phyloP scores from a whole-genome alignment of 2,888 invertebrate species.

The Glaucopsyche alexis region DNA sequence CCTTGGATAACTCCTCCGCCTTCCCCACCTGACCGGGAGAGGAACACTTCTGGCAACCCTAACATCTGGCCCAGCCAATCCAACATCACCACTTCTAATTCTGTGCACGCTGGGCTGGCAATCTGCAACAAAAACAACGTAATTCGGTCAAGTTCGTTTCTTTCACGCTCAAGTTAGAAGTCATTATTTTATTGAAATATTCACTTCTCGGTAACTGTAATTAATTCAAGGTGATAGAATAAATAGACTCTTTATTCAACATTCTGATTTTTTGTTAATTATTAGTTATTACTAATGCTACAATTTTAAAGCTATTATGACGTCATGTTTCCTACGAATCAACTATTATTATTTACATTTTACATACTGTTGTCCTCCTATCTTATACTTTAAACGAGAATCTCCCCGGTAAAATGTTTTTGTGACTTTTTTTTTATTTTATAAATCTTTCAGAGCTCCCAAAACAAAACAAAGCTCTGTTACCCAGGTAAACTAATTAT shows the following conservation, averaged over 20 bases:
- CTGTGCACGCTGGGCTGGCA: slow-evolving; percentile 96
- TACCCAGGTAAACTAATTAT: too few species aligned
- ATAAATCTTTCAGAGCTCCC: too few species aligned
- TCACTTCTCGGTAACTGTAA: slow-evolving; percentile 5
- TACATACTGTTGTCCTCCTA: not conserved
- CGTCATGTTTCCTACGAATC: not conserved
- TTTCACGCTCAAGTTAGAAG: slow-evolving; percentile 10
- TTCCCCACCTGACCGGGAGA: slow-evolving; percentile 90
- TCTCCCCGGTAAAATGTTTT: too few species aligned
- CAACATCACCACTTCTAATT: slow-evolving; percentile 95
- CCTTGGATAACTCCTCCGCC: slow-evolving; percentile 96
- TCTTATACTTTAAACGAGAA: too few species aligned
- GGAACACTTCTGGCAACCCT: slow-evolving; percentile 90
- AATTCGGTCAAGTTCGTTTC: slow-evolving; percentile 24
- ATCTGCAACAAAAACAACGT: slow-evolving; percentile 78
- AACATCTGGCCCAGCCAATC: slow-evolving; percentile 98
- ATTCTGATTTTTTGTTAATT: not conserved
- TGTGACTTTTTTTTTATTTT: too few species aligned
- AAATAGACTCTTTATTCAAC: not conserved
- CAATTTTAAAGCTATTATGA: not conserved
- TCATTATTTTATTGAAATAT: slow-evolving; percentile 20
- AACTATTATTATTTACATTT: not conserved
- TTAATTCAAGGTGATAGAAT: slow-evolving; percentile 1
- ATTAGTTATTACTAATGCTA: not conserved
- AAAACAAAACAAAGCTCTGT: too few species aligned